Conservation (phyloP, 2,113 vertebrate genomes). For the Antennarius striatus region DNA sequence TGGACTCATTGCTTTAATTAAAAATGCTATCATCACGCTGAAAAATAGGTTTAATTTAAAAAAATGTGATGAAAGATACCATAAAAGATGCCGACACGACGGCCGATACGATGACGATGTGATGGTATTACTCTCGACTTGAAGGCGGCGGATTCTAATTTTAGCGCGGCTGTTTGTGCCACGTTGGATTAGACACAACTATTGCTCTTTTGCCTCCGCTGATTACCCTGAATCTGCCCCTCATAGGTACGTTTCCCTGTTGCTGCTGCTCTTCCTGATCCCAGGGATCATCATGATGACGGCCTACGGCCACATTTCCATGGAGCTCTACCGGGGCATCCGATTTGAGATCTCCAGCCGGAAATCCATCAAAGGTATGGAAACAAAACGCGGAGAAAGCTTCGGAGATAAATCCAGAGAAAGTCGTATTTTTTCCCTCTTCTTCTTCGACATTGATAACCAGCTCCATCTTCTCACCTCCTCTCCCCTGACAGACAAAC, state of each 20-base stretch:
- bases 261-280: slow-evolving; percentile 92
- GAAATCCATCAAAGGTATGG: slow-evolving; percentile 86
- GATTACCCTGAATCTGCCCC: not conserved
- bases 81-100: no score
- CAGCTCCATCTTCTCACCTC: not conserved
- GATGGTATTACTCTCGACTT: not conserved
- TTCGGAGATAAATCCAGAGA: no score
- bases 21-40: no score
- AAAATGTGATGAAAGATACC: no score
- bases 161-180: not conserved
- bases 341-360: slow-evolving; percentile 87
- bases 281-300: slow-evolving; percentile 95
- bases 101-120: not conserved
- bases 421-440: no score
- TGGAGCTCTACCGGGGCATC: slow-evolving; percentile 95
- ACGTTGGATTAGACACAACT: not conserved
- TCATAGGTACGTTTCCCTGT: slow-evolving; percentile 89
- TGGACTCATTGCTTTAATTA: no score
- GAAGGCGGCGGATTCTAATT: not conserved
- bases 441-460: no score
- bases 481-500: slow-evolving; percentile 79
- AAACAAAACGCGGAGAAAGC: slow-evolving; percentile 22
- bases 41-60: no score
- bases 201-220: not conserved
- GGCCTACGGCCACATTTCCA: slow-evolving; percentile 92